phyloP scores from a whole-genome alignment of 2,797 vertebrate genomes.

The Mastacembelus armatus region DNA sequence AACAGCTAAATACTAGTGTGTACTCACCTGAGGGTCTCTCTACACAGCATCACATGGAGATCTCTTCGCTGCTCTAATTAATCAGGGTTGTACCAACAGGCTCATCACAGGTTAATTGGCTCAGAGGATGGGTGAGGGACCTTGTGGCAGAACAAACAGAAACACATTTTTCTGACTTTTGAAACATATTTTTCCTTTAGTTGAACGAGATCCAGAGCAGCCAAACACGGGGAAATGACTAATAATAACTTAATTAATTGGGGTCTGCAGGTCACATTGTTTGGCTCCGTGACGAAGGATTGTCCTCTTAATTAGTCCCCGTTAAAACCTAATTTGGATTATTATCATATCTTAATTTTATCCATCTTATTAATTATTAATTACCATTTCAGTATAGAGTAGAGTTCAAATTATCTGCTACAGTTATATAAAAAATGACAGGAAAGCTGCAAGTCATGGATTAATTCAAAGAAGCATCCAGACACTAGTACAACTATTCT shows the following conservation, averaged over 20 bases:
- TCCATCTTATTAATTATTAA: slow-evolving; percentile 86
- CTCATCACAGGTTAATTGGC: slow-evolving; percentile 89
- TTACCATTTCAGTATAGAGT: slow-evolving; percentile 70
- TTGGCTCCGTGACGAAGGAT: slow-evolving; percentile 80
- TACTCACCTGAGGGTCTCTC: slow-evolving; percentile 85
- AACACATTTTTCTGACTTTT: slow-evolving; percentile 36
- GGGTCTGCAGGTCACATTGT: slow-evolving; percentile 83
- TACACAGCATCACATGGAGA: slow-evolving; percentile 69
- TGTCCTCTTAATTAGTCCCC: slow-evolving; percentile 85
- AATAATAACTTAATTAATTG: slow-evolving; percentile 87
- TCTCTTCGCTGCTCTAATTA: slow-evolving; percentile 86
- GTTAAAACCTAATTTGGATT: slow-evolving; percentile 84
- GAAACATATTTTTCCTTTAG: slow-evolving; percentile 51
- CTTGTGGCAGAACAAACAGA: slow-evolving; percentile 66
- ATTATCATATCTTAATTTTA: slow-evolving; percentile 85
- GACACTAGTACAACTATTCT: background rate
- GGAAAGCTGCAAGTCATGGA: slow-evolving; percentile 30
- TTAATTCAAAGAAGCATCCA: slow-evolving; percentile 28
- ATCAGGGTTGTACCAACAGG: slow-evolving; percentile 85
- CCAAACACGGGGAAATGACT: slow-evolving; percentile 69
- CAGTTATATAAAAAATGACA: slow-evolving; percentile 62
- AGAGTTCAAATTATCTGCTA: slow-evolving; percentile 44
- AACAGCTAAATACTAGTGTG: slow-evolving; percentile 79
- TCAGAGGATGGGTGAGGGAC: slow-evolving; percentile 64
- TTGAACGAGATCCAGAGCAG: slow-evolving; percentile 47